A percentile compares a stretch with the other conserved stretches of the same genome.
Conservation (phyloP, 2,797 vertebrate species). For the Vipera ursinii region DNA sequence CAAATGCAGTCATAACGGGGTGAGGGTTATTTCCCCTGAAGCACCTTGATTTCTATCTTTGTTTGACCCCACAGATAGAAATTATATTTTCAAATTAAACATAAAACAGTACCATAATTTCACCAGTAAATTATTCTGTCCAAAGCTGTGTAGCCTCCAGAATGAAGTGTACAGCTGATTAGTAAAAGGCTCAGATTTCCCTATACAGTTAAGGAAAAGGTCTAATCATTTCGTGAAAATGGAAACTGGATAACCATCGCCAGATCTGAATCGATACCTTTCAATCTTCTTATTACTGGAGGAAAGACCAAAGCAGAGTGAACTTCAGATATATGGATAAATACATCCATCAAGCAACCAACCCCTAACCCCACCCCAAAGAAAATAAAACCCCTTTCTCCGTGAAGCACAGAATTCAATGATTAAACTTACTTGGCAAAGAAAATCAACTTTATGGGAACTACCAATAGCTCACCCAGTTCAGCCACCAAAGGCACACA, state of each 20-base stretch:
- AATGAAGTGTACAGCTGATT: not conserved
- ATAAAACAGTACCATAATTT: not conserved
- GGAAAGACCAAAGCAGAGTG: accelerated
- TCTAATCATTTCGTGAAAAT: not conserved
- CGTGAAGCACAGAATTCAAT: constrained; percentile 8
- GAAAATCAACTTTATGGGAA: accelerated
- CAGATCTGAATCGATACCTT: not conserved
- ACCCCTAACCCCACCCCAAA: not conserved
- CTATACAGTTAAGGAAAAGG: not conserved
- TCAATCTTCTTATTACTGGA: not conserved
- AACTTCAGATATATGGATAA: not conserved
- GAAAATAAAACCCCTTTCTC: not conserved
- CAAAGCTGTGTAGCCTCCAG: too few relatives aligned
- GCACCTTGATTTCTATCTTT: not conserved
- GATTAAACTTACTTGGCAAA: not conserved
- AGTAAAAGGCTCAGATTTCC: not conserved
- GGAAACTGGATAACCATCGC: not conserved
- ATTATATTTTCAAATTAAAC: not conserved
- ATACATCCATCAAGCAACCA: not conserved
- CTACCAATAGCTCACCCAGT: constrained; percentile 8
- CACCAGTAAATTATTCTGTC: not conserved
- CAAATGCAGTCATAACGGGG: not conserved
- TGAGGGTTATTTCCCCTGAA: not conserved
- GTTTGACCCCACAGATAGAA: not conserved
- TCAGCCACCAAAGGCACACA: accelerated